These are phyloP conservation scores for Pandion haliaetus DNA, from an alignment of 2,113 vertebrate species.

Conservation along the genomic window DNA sequence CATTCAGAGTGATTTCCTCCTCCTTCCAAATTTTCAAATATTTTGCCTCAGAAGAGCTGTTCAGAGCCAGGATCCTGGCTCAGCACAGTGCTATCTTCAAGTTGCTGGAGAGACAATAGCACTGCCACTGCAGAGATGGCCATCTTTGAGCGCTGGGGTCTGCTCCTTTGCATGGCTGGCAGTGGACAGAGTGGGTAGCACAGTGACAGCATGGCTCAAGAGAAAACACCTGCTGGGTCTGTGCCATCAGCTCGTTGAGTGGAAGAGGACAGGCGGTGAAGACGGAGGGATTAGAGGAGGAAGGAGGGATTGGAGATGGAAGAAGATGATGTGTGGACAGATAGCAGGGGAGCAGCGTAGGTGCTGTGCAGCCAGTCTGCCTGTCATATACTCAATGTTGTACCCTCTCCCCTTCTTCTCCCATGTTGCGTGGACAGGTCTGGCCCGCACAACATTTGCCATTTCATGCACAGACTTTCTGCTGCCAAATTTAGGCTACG, in stretches of 20 bases:
- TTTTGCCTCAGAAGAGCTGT: background rate
- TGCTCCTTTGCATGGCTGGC: background rate
- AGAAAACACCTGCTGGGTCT: background rate
- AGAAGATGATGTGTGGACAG: background rate
- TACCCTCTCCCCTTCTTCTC: background rate
- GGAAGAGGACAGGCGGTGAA: background rate
- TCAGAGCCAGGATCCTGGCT: background rate
- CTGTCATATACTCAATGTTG: background rate
- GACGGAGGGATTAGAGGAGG: background rate
- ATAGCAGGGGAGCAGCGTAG: accelerated
- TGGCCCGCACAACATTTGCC: background rate
- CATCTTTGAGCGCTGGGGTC: background rate
- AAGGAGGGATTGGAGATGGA: background rate
- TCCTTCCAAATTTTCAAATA: background rate
- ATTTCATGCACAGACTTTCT: background rate
- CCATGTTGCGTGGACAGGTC: background rate
- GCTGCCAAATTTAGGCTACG: background rate
- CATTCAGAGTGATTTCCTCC: background rate
- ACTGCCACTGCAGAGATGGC: accelerated
- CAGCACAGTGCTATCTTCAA: background rate
- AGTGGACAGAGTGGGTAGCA: background rate
- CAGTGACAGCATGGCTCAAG: background rate
- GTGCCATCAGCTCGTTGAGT: background rate
- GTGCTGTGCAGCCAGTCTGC: background rate
- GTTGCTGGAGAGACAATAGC: background rate